phyloP scores from a whole-genome alignment of 2,888 invertebrate species.

The Frankliniella fusca region DNA sequence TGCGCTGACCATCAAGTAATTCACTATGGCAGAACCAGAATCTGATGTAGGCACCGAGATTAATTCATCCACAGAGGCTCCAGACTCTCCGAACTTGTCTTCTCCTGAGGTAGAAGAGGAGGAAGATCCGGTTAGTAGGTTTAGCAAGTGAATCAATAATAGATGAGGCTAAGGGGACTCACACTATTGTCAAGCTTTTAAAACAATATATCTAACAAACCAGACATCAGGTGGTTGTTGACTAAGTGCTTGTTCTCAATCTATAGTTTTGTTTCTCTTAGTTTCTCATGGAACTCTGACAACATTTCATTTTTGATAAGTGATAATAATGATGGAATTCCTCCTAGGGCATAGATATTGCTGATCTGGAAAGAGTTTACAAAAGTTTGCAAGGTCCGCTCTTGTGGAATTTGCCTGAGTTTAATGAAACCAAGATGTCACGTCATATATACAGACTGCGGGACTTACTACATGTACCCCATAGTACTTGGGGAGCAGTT shows the following conservation, averaged over 20 bases:
- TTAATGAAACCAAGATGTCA: constrained; percentile 16
- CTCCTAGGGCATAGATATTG: not conserved
- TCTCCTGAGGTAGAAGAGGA: not conserved
- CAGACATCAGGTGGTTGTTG: not conserved
- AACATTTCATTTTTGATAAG: not conserved
- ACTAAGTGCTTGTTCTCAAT: not conserved
- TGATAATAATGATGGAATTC: not conserved
- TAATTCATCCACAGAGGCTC: not conserved
- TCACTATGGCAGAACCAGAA: not conserved
- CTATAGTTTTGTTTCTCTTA: not conserved
- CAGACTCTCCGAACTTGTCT: not conserved
- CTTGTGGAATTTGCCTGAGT: constrained; percentile 1
- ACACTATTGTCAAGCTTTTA: not conserved
- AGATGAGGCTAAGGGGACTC: not conserved
- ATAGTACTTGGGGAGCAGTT: not conserved
- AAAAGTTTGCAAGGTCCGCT: not conserved
- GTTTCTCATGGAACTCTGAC: not conserved
- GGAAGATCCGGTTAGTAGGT: not conserved
- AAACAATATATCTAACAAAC: not conserved
- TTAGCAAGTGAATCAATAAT: not conserved
- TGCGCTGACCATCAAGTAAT: not conserved
- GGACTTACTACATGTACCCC: not conserved
- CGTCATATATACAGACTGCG: not conserved
- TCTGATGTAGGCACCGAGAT: not conserved
- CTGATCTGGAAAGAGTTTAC: not conserved